A percentile compares a stretch with the other conserved stretches of the same genome.
These are phyloP conservation scores for Lepus americanus DNA, from an alignment of 2,113 vertebrate species.

Conservation along the genomic window DNA sequence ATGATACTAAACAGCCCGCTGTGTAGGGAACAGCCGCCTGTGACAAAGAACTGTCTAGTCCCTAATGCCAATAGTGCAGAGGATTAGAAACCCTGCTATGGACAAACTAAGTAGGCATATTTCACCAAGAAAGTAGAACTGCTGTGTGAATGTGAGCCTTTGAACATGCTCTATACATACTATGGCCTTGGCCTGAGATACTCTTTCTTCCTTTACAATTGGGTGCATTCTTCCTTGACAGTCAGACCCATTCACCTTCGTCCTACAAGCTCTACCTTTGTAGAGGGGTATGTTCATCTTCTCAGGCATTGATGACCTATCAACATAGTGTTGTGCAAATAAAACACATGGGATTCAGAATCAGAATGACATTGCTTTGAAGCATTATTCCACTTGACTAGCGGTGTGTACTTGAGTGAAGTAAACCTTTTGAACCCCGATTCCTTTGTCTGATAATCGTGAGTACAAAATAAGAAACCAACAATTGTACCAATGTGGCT, in stretches of 20 bases:
- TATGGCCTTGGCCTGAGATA: conserved; percentile 1
- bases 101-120: not conserved
- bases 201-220: not conserved
- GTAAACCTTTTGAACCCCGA: not conserved
- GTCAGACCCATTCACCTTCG: not conserved
- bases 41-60: not conserved
- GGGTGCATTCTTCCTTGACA: not conserved
- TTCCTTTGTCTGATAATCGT: conserved; percentile 3
- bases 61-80: not conserved
- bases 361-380: not conserved
- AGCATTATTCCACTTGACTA: not conserved
- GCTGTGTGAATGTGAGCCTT: not conserved
- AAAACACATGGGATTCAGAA: not conserved
- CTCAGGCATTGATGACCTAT: not conserved
- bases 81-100: conserved; percentile 22
- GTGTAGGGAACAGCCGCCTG: not conserved
- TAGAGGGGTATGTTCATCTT: not conserved
- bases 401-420: not conserved
- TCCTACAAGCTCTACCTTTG: not conserved
- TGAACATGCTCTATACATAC: not conserved
- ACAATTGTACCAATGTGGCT: not conserved
- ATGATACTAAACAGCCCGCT: not conserved
- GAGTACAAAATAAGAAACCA: not conserved
- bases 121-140: conserved; percentile 12
- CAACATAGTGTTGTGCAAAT: not conserved